A percentile compares a stretch with the other conserved stretches of the same genome.
These are phyloP conservation scores for Euura lappo DNA, from an alignment of 1,140 invertebrate species.

Conservation along the genomic window DNA sequence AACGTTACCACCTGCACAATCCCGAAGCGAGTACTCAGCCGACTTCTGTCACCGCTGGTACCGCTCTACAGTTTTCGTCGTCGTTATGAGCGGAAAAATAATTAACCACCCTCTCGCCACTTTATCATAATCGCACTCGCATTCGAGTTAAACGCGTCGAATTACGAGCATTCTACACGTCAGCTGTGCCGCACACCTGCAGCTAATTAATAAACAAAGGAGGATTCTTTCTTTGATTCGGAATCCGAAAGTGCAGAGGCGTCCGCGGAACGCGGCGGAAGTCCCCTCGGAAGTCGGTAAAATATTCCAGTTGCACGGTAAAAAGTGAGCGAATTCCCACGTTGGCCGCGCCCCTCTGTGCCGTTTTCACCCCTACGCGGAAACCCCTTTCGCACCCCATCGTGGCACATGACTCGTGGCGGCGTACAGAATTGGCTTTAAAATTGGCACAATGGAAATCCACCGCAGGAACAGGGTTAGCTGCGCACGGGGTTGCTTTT, in stretches of 20 bases:
- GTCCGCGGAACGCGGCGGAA: background rate
- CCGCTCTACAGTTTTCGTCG: too few species aligned
- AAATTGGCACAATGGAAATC: constrained; percentile 4
- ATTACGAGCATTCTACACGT: too few species aligned
- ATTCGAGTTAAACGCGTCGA: background rate
- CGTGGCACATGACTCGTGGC: background rate
- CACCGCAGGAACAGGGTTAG: background rate
- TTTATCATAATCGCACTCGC: background rate
- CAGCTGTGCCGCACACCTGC: background rate
- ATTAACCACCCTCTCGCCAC: background rate
- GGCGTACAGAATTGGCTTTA: background rate
- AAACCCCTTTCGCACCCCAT: background rate
- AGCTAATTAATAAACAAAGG: background rate
- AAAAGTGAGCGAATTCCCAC: background rate
- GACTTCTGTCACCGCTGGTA: too few species aligned
- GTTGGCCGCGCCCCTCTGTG: constrained; percentile 1
- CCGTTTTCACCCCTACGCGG: background rate
- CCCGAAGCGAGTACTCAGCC: too few species aligned
- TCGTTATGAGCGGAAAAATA: background rate
- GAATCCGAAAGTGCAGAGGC: too few species aligned
- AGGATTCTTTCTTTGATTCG: background rate
- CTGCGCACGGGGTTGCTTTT: too few species aligned
- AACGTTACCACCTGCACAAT: too few species aligned
- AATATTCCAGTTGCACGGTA: background rate
- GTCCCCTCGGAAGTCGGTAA: background rate